Percentiles rank a stretch among this genome's conserved stretches.
phyloP scores from a whole-genome alignment of 2,888 invertebrate genomes.

The Nymphalis urticae region DNA sequence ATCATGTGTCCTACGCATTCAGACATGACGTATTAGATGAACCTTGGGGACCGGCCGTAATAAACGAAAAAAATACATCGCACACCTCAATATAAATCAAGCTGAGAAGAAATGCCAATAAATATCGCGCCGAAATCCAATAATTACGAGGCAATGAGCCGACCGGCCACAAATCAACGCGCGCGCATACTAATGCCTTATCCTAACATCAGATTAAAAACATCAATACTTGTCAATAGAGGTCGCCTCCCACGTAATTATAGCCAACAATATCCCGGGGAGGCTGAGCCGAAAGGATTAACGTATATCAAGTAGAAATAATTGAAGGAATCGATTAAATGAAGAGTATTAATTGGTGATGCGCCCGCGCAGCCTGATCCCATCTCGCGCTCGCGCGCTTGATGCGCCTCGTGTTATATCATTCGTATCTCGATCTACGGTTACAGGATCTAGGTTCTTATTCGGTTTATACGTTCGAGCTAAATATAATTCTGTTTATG shows the following conservation, averaged over 20 bases:
- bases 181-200: slow-evolving; percentile 78
- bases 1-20: slow-evolving; percentile 78
- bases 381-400: slow-evolving; percentile 48
- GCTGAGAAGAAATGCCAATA: slow-evolving; percentile 76
- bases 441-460: slow-evolving; percentile 16
- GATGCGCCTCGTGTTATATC: slow-evolving; percentile 23
- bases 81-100: slow-evolving; percentile 66
- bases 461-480: slow-evolving; percentile 6
- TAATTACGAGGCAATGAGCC: slow-evolving; percentile 79
- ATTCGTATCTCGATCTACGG: slow-evolving; percentile 23
- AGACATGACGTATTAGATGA: slow-evolving; percentile 76
- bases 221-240: slow-evolving; percentile 81
- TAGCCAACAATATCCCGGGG: slow-evolving; percentile 79
- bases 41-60: slow-evolving; percentile 68
- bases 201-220: slow-evolving; percentile 82
- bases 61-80: slow-evolving; percentile 59
- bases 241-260: slow-evolving; percentile 81
- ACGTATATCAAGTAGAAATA: slow-evolving; percentile 79
- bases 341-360: slow-evolving; percentile 80
- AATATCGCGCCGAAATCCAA: slow-evolving; percentile 79
- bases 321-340: slow-evolving; percentile 81
- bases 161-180: slow-evolving; percentile 75
- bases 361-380: slow-evolving; percentile 68
- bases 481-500: background rate
- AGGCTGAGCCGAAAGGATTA: slow-evolving; percentile 72